Base-by-base conservation (phyloP, 2,888 invertebrate genomes). In the Tipula confusa region DNA sequence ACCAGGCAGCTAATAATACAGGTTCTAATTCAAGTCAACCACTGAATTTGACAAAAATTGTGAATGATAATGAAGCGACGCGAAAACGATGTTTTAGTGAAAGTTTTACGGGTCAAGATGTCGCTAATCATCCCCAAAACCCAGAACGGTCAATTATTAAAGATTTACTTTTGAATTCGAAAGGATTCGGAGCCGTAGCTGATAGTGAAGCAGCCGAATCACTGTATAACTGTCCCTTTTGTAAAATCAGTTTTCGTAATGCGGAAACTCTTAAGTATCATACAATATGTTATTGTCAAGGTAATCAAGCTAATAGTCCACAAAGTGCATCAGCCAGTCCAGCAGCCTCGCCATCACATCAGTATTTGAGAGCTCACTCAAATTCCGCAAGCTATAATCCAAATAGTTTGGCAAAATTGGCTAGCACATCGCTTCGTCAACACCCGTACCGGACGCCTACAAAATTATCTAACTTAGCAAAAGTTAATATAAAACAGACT, bases 231-330 rank as follows among this genome's bases (percentile, higher is more conserved):
- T 97, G 97, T 87, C 93, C 93, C 0, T 90, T 94, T 83, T 97
- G 97, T 88, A 93, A 94, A 87, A 94, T 94, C 87, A 92, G 94
- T 31, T 97, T 95, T 87, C 92, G 94, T 87, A 95, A 94, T 86
- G 93, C 94, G 48, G 96, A 96, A 85, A 95, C 95, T 87, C 90
- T 96, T 86, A 95, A 95, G 88, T 91, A 95, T 84, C 97, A 97
- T 88, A 93, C 94, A 87, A 91, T 93, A 87, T 94, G 94, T 87
- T 95, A 95, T 88, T 96, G 96, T 87, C 95, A 95, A 89, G 95
- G 94, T 28, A 88, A 83, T 7, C 83, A 83, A 36, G 85, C 86
- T 9, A 83, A 83, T 9, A 89, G 88, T n/a, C 89, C 89, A 0
- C 87, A 88, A 84, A 88, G 90, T 86, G 88, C 88, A 0, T 88